These are phyloP conservation scores for Gasteruption jaculator DNA, from an alignment of 2,888 invertebrate genomes.

Conservation along the genomic window DNA sequence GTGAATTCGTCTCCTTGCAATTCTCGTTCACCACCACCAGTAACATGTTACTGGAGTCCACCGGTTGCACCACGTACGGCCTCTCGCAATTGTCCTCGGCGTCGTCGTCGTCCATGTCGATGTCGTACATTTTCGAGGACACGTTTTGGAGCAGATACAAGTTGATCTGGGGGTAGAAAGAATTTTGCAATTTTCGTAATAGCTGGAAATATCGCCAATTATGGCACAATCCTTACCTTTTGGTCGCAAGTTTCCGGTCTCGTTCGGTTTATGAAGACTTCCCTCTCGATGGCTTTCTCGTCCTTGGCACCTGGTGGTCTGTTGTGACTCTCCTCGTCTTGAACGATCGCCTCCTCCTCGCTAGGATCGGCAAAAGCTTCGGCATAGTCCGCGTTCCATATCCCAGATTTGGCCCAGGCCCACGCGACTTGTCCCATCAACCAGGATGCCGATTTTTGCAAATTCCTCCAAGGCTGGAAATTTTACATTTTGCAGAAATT, in stretches of 20 bases:
- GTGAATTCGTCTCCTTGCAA: conserved; percentile 56
- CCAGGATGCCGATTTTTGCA: conserved; percentile 38
- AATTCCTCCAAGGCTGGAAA: conserved; percentile 38
- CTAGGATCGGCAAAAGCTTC: conserved; percentile 33
- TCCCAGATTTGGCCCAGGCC: conserved; percentile 38
- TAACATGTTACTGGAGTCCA: conserved; percentile 74
- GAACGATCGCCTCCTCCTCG: conserved; percentile 32
- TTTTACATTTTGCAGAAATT: too few species aligned
- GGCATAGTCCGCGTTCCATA: conserved; percentile 38
- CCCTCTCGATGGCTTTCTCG: conserved; percentile 59
- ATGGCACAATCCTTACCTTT: conserved; percentile 50
- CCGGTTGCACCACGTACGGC: conserved; percentile 70
- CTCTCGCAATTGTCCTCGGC: conserved; percentile 40
- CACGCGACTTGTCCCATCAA: conserved; percentile 36
- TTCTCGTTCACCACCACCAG: conserved; percentile 68
- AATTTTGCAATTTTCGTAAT: neutral
- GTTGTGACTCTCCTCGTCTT: conserved; percentile 31
- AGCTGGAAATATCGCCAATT: neutral
- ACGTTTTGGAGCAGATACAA: conserved; percentile 50
- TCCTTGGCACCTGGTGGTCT: conserved; percentile 50
- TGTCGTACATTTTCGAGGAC: conserved; percentile 33
- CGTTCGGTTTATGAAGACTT: conserved; percentile 70
- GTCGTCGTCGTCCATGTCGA: conserved; percentile 27
- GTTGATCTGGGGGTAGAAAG: conserved; percentile 42
- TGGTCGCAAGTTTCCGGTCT: conserved; percentile 82